These are phyloP conservation scores for Catalaphyllia jardinei DNA, from an alignment of 64 coral and sea anemone genomes.

Conservation along the genomic window DNA sequence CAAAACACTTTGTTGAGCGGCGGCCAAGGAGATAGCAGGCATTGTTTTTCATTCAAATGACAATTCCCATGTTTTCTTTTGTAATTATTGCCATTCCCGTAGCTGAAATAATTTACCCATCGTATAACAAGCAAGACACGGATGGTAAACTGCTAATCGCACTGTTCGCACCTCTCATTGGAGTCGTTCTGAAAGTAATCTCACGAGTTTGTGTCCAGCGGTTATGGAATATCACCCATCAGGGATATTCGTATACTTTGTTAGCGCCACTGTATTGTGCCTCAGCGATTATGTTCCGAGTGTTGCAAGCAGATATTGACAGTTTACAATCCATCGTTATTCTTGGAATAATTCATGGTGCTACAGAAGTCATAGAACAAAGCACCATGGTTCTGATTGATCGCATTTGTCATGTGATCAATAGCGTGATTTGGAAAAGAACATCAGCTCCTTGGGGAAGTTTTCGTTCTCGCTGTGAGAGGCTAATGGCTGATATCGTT, in stretches of 20 bases:
- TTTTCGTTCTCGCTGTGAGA: too few relatives aligned
- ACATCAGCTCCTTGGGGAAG: too few relatives aligned
- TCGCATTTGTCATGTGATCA: too few relatives aligned
- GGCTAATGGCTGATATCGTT: slow-evolving; percentile 20
- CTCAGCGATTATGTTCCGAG: neutral
- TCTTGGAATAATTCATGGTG: slow-evolving; percentile 28
- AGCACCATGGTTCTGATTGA: too few relatives aligned
- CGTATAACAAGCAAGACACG: neutral
- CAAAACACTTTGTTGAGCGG: neutral
- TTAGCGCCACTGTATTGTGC: neutral
- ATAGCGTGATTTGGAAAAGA: too few relatives aligned
- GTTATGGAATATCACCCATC: neutral
- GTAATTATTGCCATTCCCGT: neutral
- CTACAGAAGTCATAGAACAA: too few relatives aligned
- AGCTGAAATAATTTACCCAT: neutral
- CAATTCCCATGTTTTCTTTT: neutral
- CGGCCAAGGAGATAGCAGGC: neutral
- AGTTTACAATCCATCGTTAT: neutral
- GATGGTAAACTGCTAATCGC: slow-evolving; percentile 1
- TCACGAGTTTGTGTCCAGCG: neutral
- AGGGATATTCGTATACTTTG: neutral
- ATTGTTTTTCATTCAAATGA: neutral
- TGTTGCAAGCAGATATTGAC: slow-evolving; percentile 5
- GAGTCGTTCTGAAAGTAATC: neutral
- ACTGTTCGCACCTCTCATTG: neutral